phyloP scores from a whole-genome alignment of 2,888 invertebrate species.

The Nineta flava region DNA sequence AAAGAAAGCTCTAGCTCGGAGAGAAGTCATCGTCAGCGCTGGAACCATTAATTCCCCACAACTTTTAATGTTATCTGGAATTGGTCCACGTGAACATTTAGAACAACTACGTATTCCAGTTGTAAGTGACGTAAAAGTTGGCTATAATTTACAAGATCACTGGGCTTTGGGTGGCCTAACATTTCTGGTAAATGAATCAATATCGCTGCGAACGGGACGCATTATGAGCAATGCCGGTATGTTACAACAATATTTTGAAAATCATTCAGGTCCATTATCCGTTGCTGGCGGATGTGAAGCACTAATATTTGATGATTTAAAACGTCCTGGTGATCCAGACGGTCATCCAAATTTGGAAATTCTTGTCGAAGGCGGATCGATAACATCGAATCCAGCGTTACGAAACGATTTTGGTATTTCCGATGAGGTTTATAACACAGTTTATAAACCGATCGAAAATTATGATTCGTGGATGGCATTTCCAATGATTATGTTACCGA shows the following conservation, averaged over 20 bases:
- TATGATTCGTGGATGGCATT: conserved; percentile 30
- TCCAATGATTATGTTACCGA: conserved; percentile 39
- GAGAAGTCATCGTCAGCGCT: conserved; percentile 43
- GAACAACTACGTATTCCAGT: conserved; percentile 25
- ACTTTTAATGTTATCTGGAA: conserved; percentile 56
- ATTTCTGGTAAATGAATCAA: conserved; percentile 38
- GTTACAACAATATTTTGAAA: conserved; percentile 22
- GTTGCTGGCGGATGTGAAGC: conserved; percentile 50
- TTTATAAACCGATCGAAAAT: conserved; percentile 23
- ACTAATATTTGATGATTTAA: conserved; percentile 45
- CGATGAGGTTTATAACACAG: conserved; percentile 21
- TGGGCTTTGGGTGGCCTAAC: conserved; percentile 49
- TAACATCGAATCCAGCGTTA: conserved; percentile 35
- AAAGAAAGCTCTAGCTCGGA: conserved; percentile 27
- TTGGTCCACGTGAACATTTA: conserved; percentile 31
- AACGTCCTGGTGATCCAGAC: conserved; percentile 35
- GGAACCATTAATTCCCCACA: conserved; percentile 61
- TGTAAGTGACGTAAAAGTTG: conserved; percentile 33
- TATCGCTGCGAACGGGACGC: conserved; percentile 24
- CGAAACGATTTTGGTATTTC: conserved; percentile 30
- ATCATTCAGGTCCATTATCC: conserved; percentile 30
- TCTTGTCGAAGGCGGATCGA: conserved; percentile 43
- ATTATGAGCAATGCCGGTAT: conserved; percentile 18
- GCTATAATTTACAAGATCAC: conserved; percentile 36
- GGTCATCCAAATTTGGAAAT: conserved; percentile 51